phyloP scores from a whole-genome alignment of 92 coral and sea anemone species.

The Paramuricea clavata region DNA sequence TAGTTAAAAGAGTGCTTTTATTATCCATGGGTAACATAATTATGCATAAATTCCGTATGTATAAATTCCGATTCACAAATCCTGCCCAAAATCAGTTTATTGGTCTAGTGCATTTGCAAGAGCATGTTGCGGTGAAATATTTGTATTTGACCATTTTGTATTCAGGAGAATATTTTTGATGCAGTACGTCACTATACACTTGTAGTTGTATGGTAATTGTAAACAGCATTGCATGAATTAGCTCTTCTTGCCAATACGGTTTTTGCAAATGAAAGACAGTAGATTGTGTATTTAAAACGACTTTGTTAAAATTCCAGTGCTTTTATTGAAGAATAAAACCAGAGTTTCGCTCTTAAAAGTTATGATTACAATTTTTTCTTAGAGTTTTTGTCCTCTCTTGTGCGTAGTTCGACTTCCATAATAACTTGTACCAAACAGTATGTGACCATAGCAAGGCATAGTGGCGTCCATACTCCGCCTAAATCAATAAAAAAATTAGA shows the following conservation, averaged over 20 bases:
- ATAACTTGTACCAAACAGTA: conserved; percentile 42
- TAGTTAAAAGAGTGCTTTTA: no score
- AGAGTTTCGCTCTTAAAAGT: not conserved
- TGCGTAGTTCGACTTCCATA: conserved; percentile 28
- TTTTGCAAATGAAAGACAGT: not conserved
- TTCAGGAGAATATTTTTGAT: no score
- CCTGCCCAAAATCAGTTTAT: no score
- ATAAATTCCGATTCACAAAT: no score
- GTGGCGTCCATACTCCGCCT: conserved; percentile 22
- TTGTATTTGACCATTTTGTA: no score
- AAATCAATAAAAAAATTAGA: not conserved
- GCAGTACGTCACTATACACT: no score
- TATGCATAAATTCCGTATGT: no score
- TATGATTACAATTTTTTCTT: not conserved
- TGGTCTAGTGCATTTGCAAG: no score
- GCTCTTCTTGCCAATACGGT: not conserved
- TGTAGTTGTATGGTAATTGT: no score
- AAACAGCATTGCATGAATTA: not conserved
- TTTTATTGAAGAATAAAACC: not conserved
- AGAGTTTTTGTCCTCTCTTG: not conserved
- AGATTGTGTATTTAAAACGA: not conserved
- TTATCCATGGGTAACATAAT: no score
- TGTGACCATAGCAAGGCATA: not conserved
- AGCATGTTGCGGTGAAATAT: no score
- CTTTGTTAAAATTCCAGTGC: not conserved